A percentile compares a stretch with the other conserved stretches of the same genome.
Conservation (phyloP, 1,140 invertebrate genomes). For the Aphelinus certus region DNA sequence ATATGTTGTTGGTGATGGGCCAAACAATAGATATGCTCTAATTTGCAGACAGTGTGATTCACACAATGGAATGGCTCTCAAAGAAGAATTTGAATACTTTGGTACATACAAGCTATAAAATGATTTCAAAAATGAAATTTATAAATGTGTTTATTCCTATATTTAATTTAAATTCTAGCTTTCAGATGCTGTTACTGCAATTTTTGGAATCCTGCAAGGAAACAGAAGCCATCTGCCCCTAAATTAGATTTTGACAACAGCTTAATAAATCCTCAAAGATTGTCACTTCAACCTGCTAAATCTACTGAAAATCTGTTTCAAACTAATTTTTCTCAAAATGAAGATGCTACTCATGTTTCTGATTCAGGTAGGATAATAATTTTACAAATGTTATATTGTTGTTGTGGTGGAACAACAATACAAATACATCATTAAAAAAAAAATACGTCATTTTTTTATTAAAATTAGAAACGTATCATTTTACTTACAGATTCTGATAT, state of each 20-base stretch:
- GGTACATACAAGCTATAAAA: constrained; percentile 64
- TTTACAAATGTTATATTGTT: neutral
- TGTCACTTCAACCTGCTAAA: constrained; percentile 22
- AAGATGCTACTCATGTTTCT: constrained; percentile 5
- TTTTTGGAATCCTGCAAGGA: constrained; percentile 82
- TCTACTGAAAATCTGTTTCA: constrained; percentile 25
- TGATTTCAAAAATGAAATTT: constrained; percentile 16
- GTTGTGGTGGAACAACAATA: neutral
- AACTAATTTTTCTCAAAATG: constrained; percentile 24
- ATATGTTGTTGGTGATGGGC: constrained; percentile 94
- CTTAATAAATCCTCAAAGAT: constrained; percentile 27
- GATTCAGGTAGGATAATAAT: neutral
- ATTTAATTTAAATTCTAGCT: constrained; percentile 59
- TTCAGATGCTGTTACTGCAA: constrained; percentile 92
- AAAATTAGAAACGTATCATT: constrained; percentile 21
- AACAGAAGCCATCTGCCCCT: constrained; percentile 82
- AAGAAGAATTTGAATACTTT: constrained; percentile 96
- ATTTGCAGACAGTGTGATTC: constrained; percentile 90
- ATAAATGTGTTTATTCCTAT: constrained; percentile 8
- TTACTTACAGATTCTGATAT: constrained; percentile 56
- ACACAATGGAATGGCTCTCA: constrained; percentile 97
- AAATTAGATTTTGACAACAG: constrained; percentile 61
- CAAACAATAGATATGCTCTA: constrained; percentile 91
- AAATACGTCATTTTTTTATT: neutral
- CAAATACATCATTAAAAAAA: neutral